Evolutionary conservation across 2,113 vertebrate species (phyloP).

Genomic region (Trichechus manatus): DNA sequence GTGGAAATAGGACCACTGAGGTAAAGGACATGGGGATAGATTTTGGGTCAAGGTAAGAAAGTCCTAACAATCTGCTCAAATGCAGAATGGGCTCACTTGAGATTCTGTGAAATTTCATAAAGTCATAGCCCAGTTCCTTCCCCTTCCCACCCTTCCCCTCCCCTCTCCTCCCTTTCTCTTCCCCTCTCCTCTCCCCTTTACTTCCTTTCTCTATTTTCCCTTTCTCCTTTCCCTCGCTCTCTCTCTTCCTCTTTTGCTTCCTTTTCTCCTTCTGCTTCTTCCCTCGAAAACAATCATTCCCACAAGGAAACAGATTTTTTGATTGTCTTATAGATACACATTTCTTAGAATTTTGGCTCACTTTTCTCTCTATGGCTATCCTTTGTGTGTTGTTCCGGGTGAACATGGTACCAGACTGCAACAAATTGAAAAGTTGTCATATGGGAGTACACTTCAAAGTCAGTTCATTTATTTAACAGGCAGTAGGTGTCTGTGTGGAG

Average conservation of each 20-base stretch:
- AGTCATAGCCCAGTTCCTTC: neutral
- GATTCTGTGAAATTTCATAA: neutral
- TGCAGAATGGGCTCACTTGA: neutral
- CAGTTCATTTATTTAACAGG: neutral
- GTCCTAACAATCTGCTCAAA: neutral
- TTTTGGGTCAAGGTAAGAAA: neutral
- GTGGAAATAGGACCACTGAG: neutral
- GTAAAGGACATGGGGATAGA: neutral
- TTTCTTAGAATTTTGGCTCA: neutral
- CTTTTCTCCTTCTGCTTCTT: neutral
- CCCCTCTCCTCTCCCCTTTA: neutral
- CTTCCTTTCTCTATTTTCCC: neutral
- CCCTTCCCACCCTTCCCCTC: neutral
- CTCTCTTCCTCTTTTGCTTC: neutral
- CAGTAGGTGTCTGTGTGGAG: neutral
- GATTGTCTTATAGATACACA: neutral
- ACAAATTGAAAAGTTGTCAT: neutral
- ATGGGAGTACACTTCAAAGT: neutral
- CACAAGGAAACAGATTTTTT: conserved; percentile 12
- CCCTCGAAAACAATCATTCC: neutral
- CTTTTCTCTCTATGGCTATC: neutral
- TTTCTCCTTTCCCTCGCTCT: neutral
- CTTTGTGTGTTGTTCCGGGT: neutral
- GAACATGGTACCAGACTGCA: neutral
- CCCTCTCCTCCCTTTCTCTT: neutral